These are phyloP conservation scores for Bothrops jararaca DNA, from an alignment of 2,113 vertebrate species.

Conservation along the genomic window DNA sequence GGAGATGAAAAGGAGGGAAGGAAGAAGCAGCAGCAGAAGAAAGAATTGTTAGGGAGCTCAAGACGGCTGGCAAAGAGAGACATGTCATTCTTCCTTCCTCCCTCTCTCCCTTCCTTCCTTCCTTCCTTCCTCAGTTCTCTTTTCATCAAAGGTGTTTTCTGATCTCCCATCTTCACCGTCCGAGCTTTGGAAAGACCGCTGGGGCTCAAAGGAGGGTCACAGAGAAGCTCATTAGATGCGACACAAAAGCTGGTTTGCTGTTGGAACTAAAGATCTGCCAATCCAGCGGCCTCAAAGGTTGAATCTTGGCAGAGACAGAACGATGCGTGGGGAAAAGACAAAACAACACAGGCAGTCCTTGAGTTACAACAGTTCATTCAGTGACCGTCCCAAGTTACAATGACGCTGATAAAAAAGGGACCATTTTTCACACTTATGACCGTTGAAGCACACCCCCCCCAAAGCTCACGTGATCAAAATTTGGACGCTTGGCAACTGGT, in stretches of 20 bases:
- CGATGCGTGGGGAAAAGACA: too few species aligned
- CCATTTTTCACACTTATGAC: too few species aligned
- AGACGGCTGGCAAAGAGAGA: conserved; percentile 6
- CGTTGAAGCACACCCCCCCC: too few species aligned
- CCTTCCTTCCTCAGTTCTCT: too few species aligned
- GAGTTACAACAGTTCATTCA: too few species aligned
- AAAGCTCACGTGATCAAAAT: too few species aligned
- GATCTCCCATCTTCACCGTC: not conserved
- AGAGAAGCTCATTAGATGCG: conserved; percentile 6
- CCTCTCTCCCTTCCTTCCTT: not conserved
- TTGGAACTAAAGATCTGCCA: too few species aligned
- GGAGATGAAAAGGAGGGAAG: not conserved
- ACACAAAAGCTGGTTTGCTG: not conserved
- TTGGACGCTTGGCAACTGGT: not conserved
- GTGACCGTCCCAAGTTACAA: too few species aligned
- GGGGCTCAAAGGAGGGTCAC: conserved; percentile 1
- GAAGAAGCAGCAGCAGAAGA: not conserved
- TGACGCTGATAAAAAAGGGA: too few species aligned
- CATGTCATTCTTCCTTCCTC: not conserved
- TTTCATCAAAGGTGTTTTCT: not conserved
- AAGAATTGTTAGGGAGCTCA: not conserved
- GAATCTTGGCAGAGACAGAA: too few species aligned
- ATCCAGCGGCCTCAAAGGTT: too few species aligned
- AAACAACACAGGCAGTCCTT: too few species aligned
- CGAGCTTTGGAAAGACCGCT: not conserved